Percentiles rank a stretch among this genome's conserved stretches.
Evolutionary conservation across 2,797 vertebrate genomes (phyloP).

Genomic region (Chromis chromis): DNA sequence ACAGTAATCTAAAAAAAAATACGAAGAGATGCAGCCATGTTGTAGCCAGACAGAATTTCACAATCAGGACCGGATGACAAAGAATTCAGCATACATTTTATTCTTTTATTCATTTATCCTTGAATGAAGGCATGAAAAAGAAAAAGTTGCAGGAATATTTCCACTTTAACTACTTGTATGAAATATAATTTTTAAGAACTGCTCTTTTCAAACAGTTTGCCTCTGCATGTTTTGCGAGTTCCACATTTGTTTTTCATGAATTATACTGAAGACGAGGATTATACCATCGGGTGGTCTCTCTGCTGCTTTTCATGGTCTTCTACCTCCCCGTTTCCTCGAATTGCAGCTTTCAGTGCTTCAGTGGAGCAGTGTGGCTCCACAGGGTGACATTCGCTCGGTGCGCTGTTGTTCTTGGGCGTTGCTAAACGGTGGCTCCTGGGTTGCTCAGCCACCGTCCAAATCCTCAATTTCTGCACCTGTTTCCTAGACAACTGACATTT

Average conservation of each 20-base stretch:
- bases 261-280: slow-evolving; percentile 41
- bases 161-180: neutral
- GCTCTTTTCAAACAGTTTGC: slow-evolving; percentile 15
- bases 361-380: slow-evolving; percentile 53
- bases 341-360: slow-evolving; percentile 53
- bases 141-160: neutral
- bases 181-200: slow-evolving; percentile 10
- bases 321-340: slow-evolving; percentile 51
- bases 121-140: neutral
- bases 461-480: slow-evolving; percentile 72
- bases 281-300: slow-evolving; percentile 56
- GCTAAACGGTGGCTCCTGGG: slow-evolving; percentile 55
- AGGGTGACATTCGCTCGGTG: slow-evolving; percentile 51
- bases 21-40: neutral
- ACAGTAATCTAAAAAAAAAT: slow-evolving; percentile 1
- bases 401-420: slow-evolving; percentile 56
- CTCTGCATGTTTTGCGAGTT: slow-evolving; percentile 15
- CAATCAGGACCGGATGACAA: neutral
- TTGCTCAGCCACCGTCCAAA: slow-evolving; percentile 60
- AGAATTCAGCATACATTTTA: neutral
- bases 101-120: neutral
- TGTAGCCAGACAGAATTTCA: neutral
- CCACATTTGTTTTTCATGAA: slow-evolving; percentile 39
- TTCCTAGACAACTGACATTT: slow-evolving; percentile 80
- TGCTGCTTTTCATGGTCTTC: slow-evolving; percentile 40